Conservation (phyloP, 2,797 vertebrate species). For the Lagodon rhomboides region DNA sequence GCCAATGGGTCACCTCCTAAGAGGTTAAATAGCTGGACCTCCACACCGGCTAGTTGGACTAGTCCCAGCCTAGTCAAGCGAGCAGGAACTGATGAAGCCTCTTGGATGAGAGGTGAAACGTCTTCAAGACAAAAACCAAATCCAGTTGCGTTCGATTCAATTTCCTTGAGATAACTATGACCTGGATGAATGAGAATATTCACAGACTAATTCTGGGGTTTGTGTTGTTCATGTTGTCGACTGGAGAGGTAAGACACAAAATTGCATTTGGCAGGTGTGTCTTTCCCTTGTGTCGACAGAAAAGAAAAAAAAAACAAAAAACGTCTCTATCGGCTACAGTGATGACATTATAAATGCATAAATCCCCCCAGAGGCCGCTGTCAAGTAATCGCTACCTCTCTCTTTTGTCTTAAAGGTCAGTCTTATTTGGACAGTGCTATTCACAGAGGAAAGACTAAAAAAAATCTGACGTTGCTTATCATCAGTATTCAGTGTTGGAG, state of each 20-base stretch:
- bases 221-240: background rate
- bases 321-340: background rate
- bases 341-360: conserved; percentile 29
- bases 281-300: background rate
- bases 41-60: no score
- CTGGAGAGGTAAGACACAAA: background rate
- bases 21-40: no score
- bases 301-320: background rate
- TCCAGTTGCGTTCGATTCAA: no score
- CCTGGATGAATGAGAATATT: no score
- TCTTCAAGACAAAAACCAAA: no score
- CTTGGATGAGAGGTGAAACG: no score
- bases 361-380: background rate
- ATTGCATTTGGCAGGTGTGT: background rate
- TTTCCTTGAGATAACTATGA: no score
- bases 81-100: no score
- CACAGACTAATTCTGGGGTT: no score
- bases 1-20: no score
- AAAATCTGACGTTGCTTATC: background rate
- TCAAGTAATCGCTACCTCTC: background rate
- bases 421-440: background rate
- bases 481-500: conserved; percentile 7
- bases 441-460: background rate
- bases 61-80: no score
- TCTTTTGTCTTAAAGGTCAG: conserved; percentile 38